Evolutionary conservation across 2,797 vertebrate species (phyloP).

Genomic region (Otolemur crassicaudatus): DNA sequence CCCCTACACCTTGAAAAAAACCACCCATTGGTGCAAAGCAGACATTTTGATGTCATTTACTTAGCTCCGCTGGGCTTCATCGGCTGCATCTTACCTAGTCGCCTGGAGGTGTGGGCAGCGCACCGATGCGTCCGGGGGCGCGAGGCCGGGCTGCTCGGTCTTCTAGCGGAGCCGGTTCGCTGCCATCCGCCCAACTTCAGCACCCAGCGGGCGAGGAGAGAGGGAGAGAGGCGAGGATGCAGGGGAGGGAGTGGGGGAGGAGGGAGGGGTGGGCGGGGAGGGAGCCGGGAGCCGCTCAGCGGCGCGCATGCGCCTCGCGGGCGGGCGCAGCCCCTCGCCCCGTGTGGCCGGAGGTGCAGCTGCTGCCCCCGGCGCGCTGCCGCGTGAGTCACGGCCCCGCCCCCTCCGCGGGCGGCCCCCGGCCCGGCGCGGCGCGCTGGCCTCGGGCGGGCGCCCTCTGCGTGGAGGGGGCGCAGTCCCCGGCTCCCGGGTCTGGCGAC

Average conservation of each 20-base stretch:
- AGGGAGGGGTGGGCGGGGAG: slow-evolving; percentile 64
- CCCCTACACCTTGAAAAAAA: neutral
- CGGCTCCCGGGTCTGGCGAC: neutral
- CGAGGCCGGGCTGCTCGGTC: slow-evolving; percentile 80
- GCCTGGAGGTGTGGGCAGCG: slow-evolving; percentile 83
- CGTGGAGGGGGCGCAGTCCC: accelerated
- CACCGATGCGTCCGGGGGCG: slow-evolving; percentile 72
- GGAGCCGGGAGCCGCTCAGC: neutral
- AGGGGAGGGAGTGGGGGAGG: neutral
- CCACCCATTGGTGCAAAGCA: slow-evolving; percentile 78
- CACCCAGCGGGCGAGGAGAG: slow-evolving; percentile 93
- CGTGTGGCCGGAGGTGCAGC: slow-evolving; percentile 70
- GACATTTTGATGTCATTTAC: slow-evolving; percentile 85
- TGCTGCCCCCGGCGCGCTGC: neutral
- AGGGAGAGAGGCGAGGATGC: slow-evolving; percentile 47
- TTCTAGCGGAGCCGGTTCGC: slow-evolving; percentile 92
- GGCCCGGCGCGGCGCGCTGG: neutral
- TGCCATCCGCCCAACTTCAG: slow-evolving; percentile 99
- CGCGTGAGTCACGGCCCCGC: slow-evolving; percentile 68
- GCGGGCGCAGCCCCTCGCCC: slow-evolving; percentile 68
- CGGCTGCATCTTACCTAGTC: slow-evolving; percentile 85
- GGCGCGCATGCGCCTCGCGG: slow-evolving; percentile 85
- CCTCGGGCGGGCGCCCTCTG: accelerated
- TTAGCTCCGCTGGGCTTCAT: slow-evolving; percentile 43
- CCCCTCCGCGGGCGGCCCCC: neutral